Conservation (phyloP, 2,113 vertebrate genomes). For the Megaleporinus macrocephalus region DNA sequence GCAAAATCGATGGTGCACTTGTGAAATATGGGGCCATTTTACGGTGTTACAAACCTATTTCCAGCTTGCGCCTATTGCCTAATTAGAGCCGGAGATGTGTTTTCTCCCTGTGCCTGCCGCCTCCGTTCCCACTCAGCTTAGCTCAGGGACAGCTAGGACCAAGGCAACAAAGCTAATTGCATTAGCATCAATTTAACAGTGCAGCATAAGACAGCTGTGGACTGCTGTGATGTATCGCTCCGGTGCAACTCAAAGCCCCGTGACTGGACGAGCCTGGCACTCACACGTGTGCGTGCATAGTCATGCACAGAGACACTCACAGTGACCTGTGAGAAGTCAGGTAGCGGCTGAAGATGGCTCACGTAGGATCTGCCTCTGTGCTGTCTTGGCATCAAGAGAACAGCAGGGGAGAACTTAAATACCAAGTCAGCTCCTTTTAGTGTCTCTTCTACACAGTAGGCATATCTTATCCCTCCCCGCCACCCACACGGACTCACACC, state of each 20-base stretch:
- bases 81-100: constrained; percentile 70
- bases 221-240: constrained; percentile 55
- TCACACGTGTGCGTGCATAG: background rate
- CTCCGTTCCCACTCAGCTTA: constrained; percentile 38
- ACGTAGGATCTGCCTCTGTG: constrained; percentile 21
- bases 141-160: constrained; percentile 58
- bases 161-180: constrained; percentile 75
- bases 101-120: constrained; percentile 44
- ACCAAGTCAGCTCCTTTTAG: constrained; percentile 55
- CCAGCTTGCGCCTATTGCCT: constrained; percentile 57
- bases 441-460: constrained; percentile 5
- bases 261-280: background rate
- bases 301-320: constrained; percentile 16
- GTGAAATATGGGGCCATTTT: constrained; percentile 65
- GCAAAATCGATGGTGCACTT: constrained; percentile 56
- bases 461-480: constrained; percentile 25
- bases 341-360: constrained; percentile 29
- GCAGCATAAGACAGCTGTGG: constrained; percentile 68
- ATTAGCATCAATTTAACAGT: constrained; percentile 75
- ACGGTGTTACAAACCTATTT: constrained; percentile 67
- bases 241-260: background rate
- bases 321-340: constrained; percentile 21
- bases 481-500: constrained; percentile 25
- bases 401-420: constrained; percentile 50
- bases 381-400: constrained; percentile 41